Conservation (phyloP, 2,888 invertebrate genomes). For the Amblyteles armatorius region DNA sequence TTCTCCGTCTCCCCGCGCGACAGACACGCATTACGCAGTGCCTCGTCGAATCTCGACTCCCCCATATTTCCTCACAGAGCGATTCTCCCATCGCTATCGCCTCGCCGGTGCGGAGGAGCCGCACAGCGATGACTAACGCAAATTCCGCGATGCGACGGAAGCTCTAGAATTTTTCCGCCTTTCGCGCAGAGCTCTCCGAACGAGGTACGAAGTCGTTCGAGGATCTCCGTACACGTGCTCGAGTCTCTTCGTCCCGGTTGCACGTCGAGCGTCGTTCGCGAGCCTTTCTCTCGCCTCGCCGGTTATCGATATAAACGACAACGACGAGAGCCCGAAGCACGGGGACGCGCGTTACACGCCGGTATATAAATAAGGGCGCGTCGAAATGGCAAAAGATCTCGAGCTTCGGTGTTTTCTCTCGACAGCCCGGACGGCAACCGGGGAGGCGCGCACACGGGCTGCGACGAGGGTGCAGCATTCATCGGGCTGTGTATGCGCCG, state of each 20-base stretch:
- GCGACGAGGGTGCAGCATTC: not conserved
- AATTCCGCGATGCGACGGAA: slow-evolving; percentile 13
- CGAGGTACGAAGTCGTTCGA: slow-evolving; percentile 31
- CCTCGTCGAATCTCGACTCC: not conserved
- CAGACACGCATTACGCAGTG: not conserved
- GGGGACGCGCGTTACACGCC: slow-evolving; percentile 13
- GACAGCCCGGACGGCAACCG: not conserved
- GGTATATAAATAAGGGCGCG: slow-evolving; percentile 54
- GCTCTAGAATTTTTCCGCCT: slow-evolving; percentile 33
- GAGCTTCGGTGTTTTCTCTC: slow-evolving; percentile 32
- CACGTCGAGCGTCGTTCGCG: slow-evolving; percentile 1
- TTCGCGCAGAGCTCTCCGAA: not conserved
- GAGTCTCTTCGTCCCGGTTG: not conserved
- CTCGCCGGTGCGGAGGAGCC: not conserved
- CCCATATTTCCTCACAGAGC: not conserved
- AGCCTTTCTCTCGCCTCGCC: slow-evolving; percentile 38
- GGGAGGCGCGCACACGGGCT: not conserved
- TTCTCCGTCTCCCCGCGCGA: too few species aligned
- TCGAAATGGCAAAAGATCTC: slow-evolving; percentile 56
- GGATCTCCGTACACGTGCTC: slow-evolving; percentile 21
- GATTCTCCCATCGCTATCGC: not conserved
- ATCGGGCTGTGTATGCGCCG: not conserved
- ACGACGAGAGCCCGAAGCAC: slow-evolving; percentile 28
- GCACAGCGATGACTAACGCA: slow-evolving; percentile 29
- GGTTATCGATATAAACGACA: slow-evolving; percentile 64